phyloP scores from a whole-genome alignment of 2,797 vertebrate genomes.

The Calcarius lapponicus region DNA sequence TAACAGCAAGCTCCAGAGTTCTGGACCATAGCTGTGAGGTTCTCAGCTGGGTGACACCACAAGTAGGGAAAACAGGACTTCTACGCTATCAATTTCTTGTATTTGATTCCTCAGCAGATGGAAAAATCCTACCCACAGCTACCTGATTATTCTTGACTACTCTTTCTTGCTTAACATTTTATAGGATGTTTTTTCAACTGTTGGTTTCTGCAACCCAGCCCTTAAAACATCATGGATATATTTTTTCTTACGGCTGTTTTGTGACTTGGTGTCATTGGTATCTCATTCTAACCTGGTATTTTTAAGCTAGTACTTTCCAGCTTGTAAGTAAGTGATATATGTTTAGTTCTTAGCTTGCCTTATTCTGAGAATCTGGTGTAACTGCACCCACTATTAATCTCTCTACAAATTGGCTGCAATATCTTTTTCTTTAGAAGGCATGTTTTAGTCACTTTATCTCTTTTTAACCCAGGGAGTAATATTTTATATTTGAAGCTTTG shows the following conservation, averaged over 20 bases:
- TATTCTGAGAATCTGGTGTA: neutral
- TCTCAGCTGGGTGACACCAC: neutral
- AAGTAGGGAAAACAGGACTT: neutral
- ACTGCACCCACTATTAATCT: neutral
- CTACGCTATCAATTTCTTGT: neutral
- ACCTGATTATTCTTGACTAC: neutral
- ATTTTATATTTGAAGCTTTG: slow-evolving; percentile 14
- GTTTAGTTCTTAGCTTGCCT: neutral
- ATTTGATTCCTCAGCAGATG: neutral
- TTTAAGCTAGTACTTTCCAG: neutral
- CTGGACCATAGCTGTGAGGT: neutral
- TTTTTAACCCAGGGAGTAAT: neutral
- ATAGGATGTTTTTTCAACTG: neutral
- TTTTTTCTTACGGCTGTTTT: neutral
- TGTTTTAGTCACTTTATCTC: neutral
- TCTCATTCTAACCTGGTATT: neutral
- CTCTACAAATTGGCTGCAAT: neutral
- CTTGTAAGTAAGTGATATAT: neutral
- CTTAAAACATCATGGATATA: no score
- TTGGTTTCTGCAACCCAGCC: neutral
- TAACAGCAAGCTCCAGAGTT: neutral
- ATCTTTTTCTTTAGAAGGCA: neutral
- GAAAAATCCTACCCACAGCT: neutral
- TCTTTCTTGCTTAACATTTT: neutral
- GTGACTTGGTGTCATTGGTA: neutral